Evolutionary conservation across 2,797 vertebrate species (phyloP).

Genomic region (Argya squamiceps): DNA sequence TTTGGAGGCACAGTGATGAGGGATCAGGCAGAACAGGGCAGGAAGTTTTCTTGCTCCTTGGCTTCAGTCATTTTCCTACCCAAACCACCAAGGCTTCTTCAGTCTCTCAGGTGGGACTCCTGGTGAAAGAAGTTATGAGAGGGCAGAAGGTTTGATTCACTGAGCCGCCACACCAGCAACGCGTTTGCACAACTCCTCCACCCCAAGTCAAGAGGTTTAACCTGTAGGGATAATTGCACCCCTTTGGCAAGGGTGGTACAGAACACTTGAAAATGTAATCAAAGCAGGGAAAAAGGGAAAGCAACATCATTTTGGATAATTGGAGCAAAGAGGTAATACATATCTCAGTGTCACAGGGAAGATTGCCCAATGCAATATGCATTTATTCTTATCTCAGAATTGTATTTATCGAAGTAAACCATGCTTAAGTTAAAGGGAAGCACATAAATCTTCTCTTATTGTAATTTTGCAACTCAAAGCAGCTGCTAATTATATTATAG

Average conservation of each 20-base stretch:
- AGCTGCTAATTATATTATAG: constrained; percentile 74
- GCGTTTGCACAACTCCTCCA: constrained; percentile 40
- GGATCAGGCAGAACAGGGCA: background rate
- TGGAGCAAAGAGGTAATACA: constrained; percentile 63
- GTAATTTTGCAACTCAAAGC: constrained; percentile 72
- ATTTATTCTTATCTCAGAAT: constrained; percentile 77
- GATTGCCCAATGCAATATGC: constrained; percentile 65
- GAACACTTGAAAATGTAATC: constrained; percentile 64
- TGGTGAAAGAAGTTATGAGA: constrained; percentile 42
- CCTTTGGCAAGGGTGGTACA: constrained; percentile 24
- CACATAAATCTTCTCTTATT: constrained; percentile 73
- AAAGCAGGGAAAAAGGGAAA: constrained; percentile 71
- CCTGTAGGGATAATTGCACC: constrained; percentile 50
- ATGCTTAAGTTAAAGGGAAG: constrained; percentile 71
- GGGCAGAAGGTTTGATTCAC: constrained; percentile 39
- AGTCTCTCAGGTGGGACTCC: background rate
- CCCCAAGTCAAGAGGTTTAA: constrained; percentile 47
- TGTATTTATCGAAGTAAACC: constrained; percentile 75
- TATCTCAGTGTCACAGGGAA: constrained; percentile 72
- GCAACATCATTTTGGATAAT: constrained; percentile 72
- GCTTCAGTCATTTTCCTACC: background rate
- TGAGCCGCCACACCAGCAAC: background rate
- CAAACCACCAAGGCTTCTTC: background rate
- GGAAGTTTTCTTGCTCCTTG: background rate
- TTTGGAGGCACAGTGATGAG: background rate